Base-by-base conservation (phyloP, 2,888 invertebrate species). In the Heliothis peltigera region DNA sequence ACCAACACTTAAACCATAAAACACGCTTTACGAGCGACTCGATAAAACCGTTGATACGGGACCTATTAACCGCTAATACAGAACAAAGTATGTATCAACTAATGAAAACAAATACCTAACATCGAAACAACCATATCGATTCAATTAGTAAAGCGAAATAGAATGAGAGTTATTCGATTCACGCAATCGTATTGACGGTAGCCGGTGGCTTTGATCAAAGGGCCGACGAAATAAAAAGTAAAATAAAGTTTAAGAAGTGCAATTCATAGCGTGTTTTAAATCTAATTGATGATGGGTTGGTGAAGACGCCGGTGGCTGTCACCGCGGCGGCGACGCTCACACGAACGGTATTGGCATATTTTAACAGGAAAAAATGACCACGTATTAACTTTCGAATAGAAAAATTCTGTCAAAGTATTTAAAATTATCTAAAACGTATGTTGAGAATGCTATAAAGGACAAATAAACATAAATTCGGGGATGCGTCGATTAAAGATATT, bases 101-200 rank as follows among this genome's bases (percentile, higher is more conserved):
- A 87, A 91, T 88, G 86, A 88, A 86, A 89, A 87, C 86, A 83
- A 90, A 90, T 89, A 84, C 85, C 83, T 85, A 87, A 82, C 80
- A 75, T 78, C 79, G 76, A 67, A 80, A 84, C 85, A 85, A 86
- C 83, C 79, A 84, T 84, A 87, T 84, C 83, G 83, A 83, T 87
- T 87, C 87, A 90, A 91, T 91, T 91, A 89, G 88, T 84, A 82
- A 77, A 84, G 82, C 78, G 79, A 82, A 89, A 86, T 81, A 86
- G 80, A 86, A 88, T 83, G 84, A 83, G 76, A 86, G 85, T 78
- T 84, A 91, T 91, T 87, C 84, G 80, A 81, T 83, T 81, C 81
- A 84, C 72, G 85, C 83, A 77, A 79, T 77, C 75, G 75, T 79
- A 84, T 84, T 82, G 83, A 84, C 78, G 77, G 84, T 77, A 81